Conservation (phyloP, 2,888 invertebrate species). For the Bimastos eiseni region DNA sequence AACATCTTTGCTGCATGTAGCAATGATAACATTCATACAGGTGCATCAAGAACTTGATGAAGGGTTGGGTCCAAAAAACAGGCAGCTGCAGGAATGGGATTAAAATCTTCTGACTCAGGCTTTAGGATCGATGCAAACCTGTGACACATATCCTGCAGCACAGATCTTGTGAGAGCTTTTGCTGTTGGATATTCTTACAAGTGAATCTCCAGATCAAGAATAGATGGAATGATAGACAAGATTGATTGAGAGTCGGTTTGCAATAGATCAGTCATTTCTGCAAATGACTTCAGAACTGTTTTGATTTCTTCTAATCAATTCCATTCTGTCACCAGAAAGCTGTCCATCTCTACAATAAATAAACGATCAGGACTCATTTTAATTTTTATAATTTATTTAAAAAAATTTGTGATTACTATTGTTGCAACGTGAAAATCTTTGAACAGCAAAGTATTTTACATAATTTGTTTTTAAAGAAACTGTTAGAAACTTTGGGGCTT, state of each 20-base stretch:
- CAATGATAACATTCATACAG: not conserved
- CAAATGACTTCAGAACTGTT: not conserved
- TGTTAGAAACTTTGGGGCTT: not conserved
- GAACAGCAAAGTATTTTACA: not conserved
- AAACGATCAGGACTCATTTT: not conserved
- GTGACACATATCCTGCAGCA: not conserved
- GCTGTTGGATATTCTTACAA: not conserved
- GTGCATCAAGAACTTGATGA: not conserved
- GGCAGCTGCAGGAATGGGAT: not conserved
- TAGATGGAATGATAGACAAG: not conserved
- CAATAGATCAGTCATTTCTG: not conserved
- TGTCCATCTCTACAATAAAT: not conserved
- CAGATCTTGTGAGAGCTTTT: not conserved
- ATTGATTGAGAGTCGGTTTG: not conserved
- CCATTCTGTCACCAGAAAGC: too few species aligned
- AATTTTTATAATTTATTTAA: not conserved
- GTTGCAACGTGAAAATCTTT: not conserved
- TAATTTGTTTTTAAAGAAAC: not conserved
- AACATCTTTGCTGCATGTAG: not conserved
- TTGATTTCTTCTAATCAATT: not conserved
- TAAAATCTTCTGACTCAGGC: not conserved
- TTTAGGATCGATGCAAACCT: not conserved
- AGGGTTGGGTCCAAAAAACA: not conserved
- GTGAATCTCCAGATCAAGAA: not conserved
- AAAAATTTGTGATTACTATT: not conserved